These are phyloP conservation scores for Colius striatus DNA, from an alignment of 2,113 vertebrate genomes.

Conservation along the genomic window DNA sequence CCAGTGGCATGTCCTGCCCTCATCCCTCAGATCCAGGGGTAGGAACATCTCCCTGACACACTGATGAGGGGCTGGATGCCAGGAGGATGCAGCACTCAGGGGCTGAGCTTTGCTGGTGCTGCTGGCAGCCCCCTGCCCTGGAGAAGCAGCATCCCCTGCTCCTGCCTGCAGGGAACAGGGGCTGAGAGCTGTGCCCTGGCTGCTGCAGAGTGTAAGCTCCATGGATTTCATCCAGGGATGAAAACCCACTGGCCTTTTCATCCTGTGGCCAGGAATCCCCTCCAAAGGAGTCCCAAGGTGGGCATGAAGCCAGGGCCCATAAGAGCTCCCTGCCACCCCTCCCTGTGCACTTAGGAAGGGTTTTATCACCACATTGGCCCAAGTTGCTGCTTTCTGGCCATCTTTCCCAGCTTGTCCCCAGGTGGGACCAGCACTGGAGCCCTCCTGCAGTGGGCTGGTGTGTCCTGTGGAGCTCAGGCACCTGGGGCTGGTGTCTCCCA, in stretches of 20 bases:
- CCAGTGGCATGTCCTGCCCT: background rate
- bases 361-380: background rate
- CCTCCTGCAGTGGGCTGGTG: background rate
- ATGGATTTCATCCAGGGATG: background rate
- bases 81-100: too few relatives aligned
- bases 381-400: background rate
- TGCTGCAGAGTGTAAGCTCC: background rate
- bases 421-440: rapidly evolving
- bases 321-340: background rate
- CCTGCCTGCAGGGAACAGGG: rapidly evolving
- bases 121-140: background rate
- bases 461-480: background rate
- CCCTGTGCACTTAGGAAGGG: rapidly evolving
- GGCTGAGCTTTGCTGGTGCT: background rate
- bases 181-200: background rate
- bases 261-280: background rate
- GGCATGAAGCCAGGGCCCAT: background rate
- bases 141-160: background rate
- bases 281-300: rapidly evolving
- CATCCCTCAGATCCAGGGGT: too few relatives aligned
- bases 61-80: background rate
- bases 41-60: background rate
- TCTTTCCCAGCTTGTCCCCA: background rate
- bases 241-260: background rate
- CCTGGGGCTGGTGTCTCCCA: background rate